phyloP scores from a whole-genome alignment of 2,888 invertebrate genomes.

The Mylabris sibirica region DNA sequence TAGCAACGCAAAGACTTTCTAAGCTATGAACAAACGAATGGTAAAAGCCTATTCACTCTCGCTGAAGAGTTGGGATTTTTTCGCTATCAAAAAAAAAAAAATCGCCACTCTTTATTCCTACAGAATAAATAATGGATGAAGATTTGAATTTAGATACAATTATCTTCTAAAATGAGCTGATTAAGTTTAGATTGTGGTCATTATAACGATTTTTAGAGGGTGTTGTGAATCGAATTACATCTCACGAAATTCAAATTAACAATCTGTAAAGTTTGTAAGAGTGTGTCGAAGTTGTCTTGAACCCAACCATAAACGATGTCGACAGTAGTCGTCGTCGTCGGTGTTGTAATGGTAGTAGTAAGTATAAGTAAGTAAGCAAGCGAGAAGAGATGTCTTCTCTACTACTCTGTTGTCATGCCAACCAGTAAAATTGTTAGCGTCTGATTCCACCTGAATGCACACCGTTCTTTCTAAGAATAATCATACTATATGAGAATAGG shows the following conservation, averaged over 20 bases:
- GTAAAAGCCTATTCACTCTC: slow-evolving; percentile 35
- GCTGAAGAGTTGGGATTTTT: not conserved
- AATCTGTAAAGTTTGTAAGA: slow-evolving; percentile 9
- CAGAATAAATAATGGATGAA: not conserved
- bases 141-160: not conserved
- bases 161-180: not conserved
- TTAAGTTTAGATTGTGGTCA: not conserved
- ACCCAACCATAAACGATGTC: slow-evolving; percentile 44
- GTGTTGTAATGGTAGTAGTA: slow-evolving; percentile 37
- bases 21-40: slow-evolving; percentile 42
- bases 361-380: slow-evolving; percentile 31
- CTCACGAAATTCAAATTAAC: slow-evolving; percentile 8
- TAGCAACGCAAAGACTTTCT: slow-evolving; percentile 40
- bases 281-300: slow-evolving; percentile 33
- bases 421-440: slow-evolving; percentile 48
- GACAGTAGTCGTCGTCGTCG: not conserved
- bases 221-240: not conserved
- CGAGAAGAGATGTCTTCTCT: slow-evolving; percentile 44
- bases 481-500: slow-evolving; percentile 50
- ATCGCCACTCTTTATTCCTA: not conserved
- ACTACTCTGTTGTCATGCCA: slow-evolving; percentile 53
- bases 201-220: not conserved
- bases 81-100: not conserved
- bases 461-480: slow-evolving; percentile 49
- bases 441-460: slow-evolving; percentile 48